phyloP scores from a whole-genome alignment of 2,888 invertebrate genomes.

The Copidosoma aretas region DNA sequence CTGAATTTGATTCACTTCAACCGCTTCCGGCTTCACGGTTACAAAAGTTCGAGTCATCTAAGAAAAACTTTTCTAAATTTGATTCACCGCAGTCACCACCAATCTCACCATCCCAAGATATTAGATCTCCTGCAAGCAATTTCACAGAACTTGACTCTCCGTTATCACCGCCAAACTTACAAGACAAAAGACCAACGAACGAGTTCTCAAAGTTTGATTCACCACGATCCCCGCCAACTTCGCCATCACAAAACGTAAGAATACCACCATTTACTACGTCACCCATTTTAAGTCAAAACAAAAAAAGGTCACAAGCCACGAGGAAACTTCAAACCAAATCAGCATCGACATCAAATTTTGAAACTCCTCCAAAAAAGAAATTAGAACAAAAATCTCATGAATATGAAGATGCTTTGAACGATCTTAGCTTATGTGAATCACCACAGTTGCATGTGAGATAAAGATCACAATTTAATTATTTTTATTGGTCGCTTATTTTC shows the following conservation, averaged over 20 bases:
- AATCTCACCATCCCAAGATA: no score
- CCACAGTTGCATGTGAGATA: slow-evolving; percentile 64
- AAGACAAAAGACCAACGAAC: slow-evolving; percentile 8
- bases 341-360: slow-evolving; percentile 42
- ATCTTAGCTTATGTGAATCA: slow-evolving; percentile 64
- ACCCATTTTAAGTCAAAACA: slow-evolving; percentile 7
- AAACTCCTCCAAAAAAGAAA: slow-evolving; percentile 27
- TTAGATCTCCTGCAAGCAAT: not conserved
- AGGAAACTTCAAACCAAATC: slow-evolving; percentile 45
- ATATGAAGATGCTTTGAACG: not conserved
- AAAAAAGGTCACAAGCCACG: not conserved
- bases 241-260: no score
- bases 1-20: no score
- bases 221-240: no score
- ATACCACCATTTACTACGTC: not conserved
- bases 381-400: not conserved
- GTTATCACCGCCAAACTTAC: slow-evolving; percentile 23
- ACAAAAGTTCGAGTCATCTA: no score
- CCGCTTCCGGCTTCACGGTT: no score
- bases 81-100: no score
- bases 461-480: slow-evolving; percentile 7
- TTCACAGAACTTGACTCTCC: not conserved
- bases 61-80: no score
- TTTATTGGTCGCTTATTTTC: slow-evolving; percentile 3
- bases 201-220: not conserved